These are phyloP conservation scores for Melanophora roralis DNA, from an alignment of 2,888 invertebrate genomes.

Conservation along the genomic window DNA sequence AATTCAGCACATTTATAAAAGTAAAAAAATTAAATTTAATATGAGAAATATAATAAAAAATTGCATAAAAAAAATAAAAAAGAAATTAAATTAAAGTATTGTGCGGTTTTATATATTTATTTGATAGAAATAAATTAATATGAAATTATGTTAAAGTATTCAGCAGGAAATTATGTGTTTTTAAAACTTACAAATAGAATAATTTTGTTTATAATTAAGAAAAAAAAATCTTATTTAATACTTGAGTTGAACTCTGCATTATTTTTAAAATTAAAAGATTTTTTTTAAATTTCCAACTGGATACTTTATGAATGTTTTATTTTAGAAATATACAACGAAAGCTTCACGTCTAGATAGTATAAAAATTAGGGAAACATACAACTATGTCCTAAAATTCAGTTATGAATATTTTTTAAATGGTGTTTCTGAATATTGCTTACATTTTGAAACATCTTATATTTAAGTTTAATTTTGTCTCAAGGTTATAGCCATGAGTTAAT, in stretches of 20 bases:
- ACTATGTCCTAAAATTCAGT: conserved; percentile 34
- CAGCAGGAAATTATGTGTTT: conserved; percentile 1
- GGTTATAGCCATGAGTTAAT: too few relatives aligned
- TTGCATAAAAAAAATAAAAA: not conserved
- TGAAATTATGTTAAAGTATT: conserved; percentile 14
- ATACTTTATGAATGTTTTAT: not conserved
- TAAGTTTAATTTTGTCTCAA: too few relatives aligned
- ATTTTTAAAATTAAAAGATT: not conserved
- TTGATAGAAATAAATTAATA: not conserved
- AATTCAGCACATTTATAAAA: conserved; percentile 44
- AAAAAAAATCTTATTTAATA: too few relatives aligned
- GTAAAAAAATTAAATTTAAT: conserved; percentile 5
- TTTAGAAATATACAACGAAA: conserved; percentile 67
- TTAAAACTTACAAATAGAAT: conserved; percentile 31
- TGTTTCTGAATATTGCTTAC: too few relatives aligned
- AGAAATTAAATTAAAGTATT: conserved; percentile 10
- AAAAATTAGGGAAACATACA: conserved; percentile 62
- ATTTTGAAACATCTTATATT: too few relatives aligned
- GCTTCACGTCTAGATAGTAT: conserved; percentile 68
- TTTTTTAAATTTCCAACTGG: conserved; percentile 10
- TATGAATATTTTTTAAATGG: not conserved
- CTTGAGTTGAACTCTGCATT: too few relatives aligned
- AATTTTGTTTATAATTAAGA: not conserved
- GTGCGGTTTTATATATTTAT: not conserved
- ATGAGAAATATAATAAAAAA: not conserved